A percentile compares a stretch with the other conserved stretches of the same genome.
Evolutionary conservation across 2,888 invertebrate genomes (phyloP).

Genomic region (Malthinus flaveolus): DNA sequence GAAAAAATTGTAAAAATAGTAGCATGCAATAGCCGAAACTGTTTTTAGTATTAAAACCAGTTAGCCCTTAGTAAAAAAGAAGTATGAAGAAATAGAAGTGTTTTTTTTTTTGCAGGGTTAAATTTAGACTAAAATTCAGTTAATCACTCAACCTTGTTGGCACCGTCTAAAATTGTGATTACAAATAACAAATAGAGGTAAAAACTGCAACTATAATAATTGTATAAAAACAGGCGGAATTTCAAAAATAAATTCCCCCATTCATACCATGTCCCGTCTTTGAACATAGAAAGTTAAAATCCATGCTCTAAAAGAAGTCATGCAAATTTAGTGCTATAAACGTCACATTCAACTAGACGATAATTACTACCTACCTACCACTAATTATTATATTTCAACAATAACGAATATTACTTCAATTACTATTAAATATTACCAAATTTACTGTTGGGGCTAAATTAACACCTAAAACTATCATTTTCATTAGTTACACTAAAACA

Average conservation of each 20-base stretch:
- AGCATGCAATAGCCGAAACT: too few relatives aligned
- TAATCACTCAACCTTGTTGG: not conserved
- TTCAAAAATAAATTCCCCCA: slow-evolving; percentile 37
- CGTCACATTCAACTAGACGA: slow-evolving; percentile 14
- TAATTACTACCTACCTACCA: slow-evolving; percentile 17
- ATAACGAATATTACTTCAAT: not conserved
- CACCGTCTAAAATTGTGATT: too few relatives aligned
- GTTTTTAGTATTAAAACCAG: too few relatives aligned
- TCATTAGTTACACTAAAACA: too few relatives aligned
- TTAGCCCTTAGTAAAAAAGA: too few relatives aligned
- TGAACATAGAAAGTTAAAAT: slow-evolving; percentile 21
- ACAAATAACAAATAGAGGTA: too few relatives aligned
- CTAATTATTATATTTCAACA: not conserved
- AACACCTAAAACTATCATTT: not conserved
- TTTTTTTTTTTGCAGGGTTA: not conserved
- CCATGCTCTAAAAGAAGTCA: slow-evolving; percentile 43
- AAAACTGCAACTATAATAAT: not conserved
- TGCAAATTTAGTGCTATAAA: slow-evolving; percentile 39
- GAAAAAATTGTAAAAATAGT: too few relatives aligned
- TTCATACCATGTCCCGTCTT: slow-evolving; percentile 53
- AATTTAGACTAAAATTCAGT: not conserved
- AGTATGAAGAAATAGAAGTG: too few relatives aligned
- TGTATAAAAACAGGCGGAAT: slow-evolving; percentile 9
- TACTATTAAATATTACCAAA: slow-evolving; percentile 1
- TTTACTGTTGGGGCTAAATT: not conserved